Conservation (phyloP, 2,888 invertebrate species). For the Ennomos erosarius region DNA sequence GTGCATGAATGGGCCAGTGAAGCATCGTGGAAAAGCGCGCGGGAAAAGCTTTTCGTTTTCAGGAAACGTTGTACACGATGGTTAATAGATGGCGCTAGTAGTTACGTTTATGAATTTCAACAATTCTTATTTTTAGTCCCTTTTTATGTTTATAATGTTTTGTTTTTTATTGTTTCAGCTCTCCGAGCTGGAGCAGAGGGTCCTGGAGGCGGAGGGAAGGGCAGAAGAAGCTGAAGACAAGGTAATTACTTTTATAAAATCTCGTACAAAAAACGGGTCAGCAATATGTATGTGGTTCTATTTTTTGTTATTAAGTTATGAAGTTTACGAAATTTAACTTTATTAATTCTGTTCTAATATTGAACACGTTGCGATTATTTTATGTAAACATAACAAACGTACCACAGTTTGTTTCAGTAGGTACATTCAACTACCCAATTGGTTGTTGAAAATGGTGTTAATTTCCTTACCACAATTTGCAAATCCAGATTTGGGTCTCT, state of each 20-base stretch:
- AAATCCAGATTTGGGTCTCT: too few relatives aligned
- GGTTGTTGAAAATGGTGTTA: too few relatives aligned
- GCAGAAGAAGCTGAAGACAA: constrained; percentile 98
- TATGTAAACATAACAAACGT: too few relatives aligned
- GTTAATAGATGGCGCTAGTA: constrained; percentile 63
- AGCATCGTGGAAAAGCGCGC: constrained; percentile 13
- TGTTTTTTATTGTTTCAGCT: constrained; percentile 88
- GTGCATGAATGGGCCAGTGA: constrained; percentile 2
- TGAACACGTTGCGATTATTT: too few relatives aligned
- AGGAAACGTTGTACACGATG: constrained; percentile 21
- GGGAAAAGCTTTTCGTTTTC: constrained; percentile 24
- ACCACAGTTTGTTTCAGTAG: too few relatives aligned
- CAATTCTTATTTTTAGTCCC: constrained; percentile 13
- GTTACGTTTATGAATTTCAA: constrained; percentile 36
- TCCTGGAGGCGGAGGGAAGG: constrained; percentile 95
- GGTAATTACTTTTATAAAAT: constrained; percentile 81
- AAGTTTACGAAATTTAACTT: too few relatives aligned
- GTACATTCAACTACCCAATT: too few relatives aligned
- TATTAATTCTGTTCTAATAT: too few relatives aligned
- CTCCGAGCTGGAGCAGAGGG: constrained; percentile 96
- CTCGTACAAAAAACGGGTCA: too few relatives aligned
- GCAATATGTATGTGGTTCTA: too few relatives aligned
- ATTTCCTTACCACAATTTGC: too few relatives aligned
- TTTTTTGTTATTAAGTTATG: constrained; percentile 5
- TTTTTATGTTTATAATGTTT: constrained; percentile 15